Conservation (phyloP, 2,888 invertebrate genomes). For the Trissolcus brochymenae region DNA sequence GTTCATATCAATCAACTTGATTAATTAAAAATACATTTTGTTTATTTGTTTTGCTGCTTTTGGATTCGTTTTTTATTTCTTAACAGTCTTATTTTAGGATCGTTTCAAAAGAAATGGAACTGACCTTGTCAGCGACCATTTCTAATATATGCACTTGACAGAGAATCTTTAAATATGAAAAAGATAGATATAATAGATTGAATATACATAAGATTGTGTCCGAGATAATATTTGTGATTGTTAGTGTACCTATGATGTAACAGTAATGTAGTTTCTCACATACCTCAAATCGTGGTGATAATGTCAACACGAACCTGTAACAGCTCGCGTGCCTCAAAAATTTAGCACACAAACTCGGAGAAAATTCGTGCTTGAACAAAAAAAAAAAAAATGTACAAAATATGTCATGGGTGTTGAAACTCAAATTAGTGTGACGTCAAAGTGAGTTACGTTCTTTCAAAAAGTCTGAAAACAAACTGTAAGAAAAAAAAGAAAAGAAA, state of each 20-base stretch:
- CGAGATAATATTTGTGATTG: conserved; percentile 23
- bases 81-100: too few relatives aligned
- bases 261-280: conserved; percentile 22
- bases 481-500: not conserved
- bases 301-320: conserved; percentile 24
- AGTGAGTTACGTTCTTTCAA: not conserved
- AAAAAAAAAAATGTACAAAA: not conserved
- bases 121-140: conserved; percentile 1
- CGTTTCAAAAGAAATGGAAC: not conserved
- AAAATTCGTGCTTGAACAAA: not conserved
- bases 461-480: not conserved
- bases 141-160: conserved; percentile 1
- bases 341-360: not conserved
- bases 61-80: too few relatives aligned
- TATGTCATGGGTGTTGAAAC: not conserved
- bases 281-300: conserved; percentile 14
- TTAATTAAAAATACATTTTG: too few relatives aligned
- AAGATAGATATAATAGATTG: conserved; percentile 17
- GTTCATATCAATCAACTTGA: too few relatives aligned
- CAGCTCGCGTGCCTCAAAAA: not conserved
- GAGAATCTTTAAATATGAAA: conserved; percentile 6
- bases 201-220: conserved; percentile 30
- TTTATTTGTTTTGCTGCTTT: too few relatives aligned
- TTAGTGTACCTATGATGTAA: conserved; percentile 25
- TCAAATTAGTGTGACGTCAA: not conserved